These are phyloP conservation scores for Chloroceryle amazona DNA, from an alignment of 2,797 vertebrate genomes.

Conservation along the genomic window DNA sequence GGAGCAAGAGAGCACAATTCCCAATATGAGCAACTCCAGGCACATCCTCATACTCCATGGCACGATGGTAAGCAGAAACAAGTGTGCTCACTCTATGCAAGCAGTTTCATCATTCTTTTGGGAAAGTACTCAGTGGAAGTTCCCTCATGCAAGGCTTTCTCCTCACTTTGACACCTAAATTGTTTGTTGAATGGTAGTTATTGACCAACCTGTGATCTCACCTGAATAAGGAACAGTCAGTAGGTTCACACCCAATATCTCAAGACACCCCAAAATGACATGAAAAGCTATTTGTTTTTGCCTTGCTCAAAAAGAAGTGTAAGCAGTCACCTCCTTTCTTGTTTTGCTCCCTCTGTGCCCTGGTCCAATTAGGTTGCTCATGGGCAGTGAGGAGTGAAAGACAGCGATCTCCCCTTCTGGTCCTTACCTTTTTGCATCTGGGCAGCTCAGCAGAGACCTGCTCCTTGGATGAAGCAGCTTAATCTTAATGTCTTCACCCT, in stretches of 20 bases:
- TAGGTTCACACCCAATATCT: not conserved
- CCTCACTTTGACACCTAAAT: not conserved
- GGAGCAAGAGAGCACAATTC: slow-evolving; percentile 1
- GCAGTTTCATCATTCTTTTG: slow-evolving; percentile 35
- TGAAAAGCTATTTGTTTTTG: not conserved
- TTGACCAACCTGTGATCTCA: not conserved
- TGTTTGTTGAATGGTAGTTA: not conserved
- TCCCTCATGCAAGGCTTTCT: slow-evolving; percentile 38
- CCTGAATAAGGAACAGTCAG: not conserved
- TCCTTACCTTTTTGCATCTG: not conserved
- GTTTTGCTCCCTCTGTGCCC: not conserved
- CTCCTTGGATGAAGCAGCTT: not conserved
- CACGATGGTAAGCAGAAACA: slow-evolving; percentile 11
- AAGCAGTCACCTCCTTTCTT: not conserved
- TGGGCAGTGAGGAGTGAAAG: not conserved
- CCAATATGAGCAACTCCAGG: slow-evolving; percentile 24
- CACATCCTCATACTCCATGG: not conserved
- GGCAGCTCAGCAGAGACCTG: not conserved
- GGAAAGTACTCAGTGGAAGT: slow-evolving; percentile 60
- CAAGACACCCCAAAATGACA: not conserved
- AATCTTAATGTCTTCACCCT: not conserved
- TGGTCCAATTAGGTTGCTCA: fast-evolving
- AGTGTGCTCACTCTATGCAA: not conserved
- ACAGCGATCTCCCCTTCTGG: not conserved
- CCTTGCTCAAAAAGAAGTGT: not conserved